phyloP scores from a whole-genome alignment of 2,797 vertebrate species.

The Sebastes dallii region DNA sequence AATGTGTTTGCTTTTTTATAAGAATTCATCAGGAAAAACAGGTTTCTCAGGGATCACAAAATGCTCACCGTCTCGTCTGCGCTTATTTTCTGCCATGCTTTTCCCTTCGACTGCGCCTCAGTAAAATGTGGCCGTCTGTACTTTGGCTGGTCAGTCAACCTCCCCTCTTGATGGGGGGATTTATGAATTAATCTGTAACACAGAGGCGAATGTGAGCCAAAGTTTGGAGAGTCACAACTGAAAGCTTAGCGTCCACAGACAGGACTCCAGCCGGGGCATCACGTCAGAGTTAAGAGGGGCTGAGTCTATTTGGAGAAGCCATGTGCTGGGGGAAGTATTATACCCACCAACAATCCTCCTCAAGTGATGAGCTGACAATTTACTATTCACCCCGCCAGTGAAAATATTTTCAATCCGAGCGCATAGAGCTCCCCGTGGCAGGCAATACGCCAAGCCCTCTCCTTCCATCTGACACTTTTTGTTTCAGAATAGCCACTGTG shows the following conservation, averaged over 20 bases:
- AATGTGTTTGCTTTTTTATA: slow-evolving; percentile 11
- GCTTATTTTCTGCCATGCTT: slow-evolving; percentile 22
- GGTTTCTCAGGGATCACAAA: slow-evolving; percentile 8
- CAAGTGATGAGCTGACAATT: slow-evolving; percentile 81
- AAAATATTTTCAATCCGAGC: slow-evolving; percentile 75
- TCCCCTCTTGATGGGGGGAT: slow-evolving; percentile 57
- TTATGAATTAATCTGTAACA: slow-evolving; percentile 67
- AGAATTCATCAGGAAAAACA: neutral
- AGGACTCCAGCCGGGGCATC: slow-evolving; percentile 40
- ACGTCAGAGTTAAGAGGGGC: slow-evolving; percentile 55
- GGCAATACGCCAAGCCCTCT: slow-evolving; percentile 61
- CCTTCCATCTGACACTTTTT: slow-evolving; percentile 75
- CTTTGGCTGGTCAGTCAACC: slow-evolving; percentile 49
- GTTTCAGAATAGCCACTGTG: slow-evolving; percentile 71
- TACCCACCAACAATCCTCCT: slow-evolving; percentile 74
- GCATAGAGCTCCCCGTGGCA: slow-evolving; percentile 70
- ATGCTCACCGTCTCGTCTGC: slow-evolving; percentile 13
- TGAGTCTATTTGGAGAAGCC: slow-evolving; percentile 68
- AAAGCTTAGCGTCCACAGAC: slow-evolving; percentile 59
- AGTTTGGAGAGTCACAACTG: slow-evolving; percentile 55
- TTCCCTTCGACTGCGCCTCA: slow-evolving; percentile 26
- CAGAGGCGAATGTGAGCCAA: slow-evolving; percentile 55
- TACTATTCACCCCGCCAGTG: slow-evolving; percentile 72
- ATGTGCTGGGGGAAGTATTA: slow-evolving; percentile 68
- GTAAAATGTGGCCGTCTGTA: slow-evolving; percentile 48